A percentile compares a stretch with the other conserved stretches of the same genome.
Evolutionary conservation across 2,113 vertebrate genomes (phyloP).

Genomic region (Ceratotherium simum): DNA sequence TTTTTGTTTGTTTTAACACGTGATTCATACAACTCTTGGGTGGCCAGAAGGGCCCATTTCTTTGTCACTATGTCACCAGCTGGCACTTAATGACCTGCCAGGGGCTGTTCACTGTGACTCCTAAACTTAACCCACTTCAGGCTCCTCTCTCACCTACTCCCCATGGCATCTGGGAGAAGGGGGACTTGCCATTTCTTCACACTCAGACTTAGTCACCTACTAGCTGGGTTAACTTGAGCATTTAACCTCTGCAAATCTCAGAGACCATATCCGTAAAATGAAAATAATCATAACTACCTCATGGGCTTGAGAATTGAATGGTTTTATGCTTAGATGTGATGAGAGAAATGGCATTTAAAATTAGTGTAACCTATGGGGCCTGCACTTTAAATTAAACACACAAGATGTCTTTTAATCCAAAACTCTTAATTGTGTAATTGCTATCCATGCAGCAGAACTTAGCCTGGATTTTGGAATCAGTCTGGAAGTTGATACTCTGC

Average conservation of each 20-base stretch:
- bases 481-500: not conserved
- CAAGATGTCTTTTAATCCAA: not conserved
- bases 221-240: not conserved
- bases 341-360: not conserved
- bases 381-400: not conserved
- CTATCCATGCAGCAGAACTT: not conserved
- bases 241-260: not conserved
- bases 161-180: not conserved
- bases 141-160: not conserved
- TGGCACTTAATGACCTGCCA: not conserved
- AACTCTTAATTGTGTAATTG: not conserved
- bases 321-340: not conserved
- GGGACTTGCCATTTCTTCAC: not conserved
- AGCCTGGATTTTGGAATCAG: not conserved
- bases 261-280: not conserved
- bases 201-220: not conserved
- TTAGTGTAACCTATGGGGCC: not conserved
- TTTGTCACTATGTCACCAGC: not conserved
- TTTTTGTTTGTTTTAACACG: not conserved
- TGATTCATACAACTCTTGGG: not conserved
- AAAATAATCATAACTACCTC: not conserved
- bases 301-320: not conserved
- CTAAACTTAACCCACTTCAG: not conserved
- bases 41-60: not conserved
- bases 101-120: not conserved